Evolutionary conservation across 1,140 invertebrate genomes (phyloP).

Genomic region (Ips typographus): DNA sequence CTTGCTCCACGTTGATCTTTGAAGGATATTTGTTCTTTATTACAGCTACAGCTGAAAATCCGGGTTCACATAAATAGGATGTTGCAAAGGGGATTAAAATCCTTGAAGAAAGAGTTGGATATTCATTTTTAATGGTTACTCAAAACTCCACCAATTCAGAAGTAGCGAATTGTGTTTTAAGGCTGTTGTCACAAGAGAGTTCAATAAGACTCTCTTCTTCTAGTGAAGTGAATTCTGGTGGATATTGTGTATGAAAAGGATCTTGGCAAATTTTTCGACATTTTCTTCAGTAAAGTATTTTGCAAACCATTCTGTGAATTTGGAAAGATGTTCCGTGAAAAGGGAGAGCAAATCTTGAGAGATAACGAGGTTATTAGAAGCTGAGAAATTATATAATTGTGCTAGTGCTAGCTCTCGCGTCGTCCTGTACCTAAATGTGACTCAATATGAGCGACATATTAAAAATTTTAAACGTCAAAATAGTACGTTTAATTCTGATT

Average conservation of each 20-base stretch:
- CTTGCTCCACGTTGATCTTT: constrained; percentile 44
- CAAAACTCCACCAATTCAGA: constrained; percentile 31
- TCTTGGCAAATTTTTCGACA: constrained; percentile 40
- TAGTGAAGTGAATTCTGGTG: constrained; percentile 38
- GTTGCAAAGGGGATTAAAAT: constrained; percentile 42
- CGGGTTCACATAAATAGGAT: constrained; percentile 44
- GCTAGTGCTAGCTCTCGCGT: background rate
- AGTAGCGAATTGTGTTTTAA: constrained; percentile 33
- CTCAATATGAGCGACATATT: no score
- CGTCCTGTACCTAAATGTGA: no score
- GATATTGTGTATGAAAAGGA: constrained; percentile 40
- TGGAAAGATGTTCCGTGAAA: constrained; percentile 31
- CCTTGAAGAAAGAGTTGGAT: constrained; percentile 23
- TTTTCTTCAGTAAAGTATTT: constrained; percentile 38
- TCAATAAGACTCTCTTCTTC: constrained; percentile 40
- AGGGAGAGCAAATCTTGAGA: constrained; percentile 28
- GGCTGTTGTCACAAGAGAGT: constrained; percentile 41
- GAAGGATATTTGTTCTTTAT: constrained; percentile 45
- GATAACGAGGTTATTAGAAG: constrained; percentile 38
- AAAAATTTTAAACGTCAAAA: no score
- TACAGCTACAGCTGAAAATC: constrained; percentile 45
- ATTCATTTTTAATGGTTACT: constrained; percentile 13
- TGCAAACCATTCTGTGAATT: constrained; percentile 34
- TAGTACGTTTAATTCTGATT: no score
- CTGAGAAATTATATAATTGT: constrained; percentile 39